A percentile compares a stretch with the other conserved stretches of the same genome.
phyloP scores from a whole-genome alignment of 2,797 vertebrate genomes.

The Catamblyrhynchus diadema region DNA sequence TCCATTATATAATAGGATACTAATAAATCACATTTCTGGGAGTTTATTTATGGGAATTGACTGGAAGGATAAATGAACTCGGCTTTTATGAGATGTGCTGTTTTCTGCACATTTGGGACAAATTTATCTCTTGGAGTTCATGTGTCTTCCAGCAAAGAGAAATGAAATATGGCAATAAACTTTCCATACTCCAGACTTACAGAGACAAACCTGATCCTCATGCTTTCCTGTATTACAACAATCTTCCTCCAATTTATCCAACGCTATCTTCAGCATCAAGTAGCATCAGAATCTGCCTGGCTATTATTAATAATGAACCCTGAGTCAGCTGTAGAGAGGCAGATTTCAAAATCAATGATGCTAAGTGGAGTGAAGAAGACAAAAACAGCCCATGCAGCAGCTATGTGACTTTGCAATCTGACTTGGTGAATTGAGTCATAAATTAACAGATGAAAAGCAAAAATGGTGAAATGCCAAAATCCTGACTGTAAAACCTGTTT shows the following conservation, averaged over 20 bases:
- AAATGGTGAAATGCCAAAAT: neutral
- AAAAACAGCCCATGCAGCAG: constrained; percentile 6
- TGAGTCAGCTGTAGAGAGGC: neutral
- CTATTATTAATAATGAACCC: constrained; percentile 12
- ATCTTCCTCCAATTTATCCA: neutral
- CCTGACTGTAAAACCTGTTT: neutral
- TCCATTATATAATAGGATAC: neutral
- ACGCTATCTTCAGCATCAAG: neutral
- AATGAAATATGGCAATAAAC: constrained; percentile 25
- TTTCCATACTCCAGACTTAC: neutral
- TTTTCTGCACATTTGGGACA: neutral
- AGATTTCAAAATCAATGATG: neutral
- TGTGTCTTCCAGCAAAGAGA: neutral
- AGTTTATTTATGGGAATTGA: neutral
- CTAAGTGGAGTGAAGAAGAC: neutral
- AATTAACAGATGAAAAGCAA: constrained; percentile 12
- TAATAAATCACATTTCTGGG: neutral
- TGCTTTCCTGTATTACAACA: neutral
- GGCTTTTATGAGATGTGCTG: neutral
- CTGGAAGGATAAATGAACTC: neutral
- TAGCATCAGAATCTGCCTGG: neutral
- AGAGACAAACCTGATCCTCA: neutral
- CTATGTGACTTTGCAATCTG: neutral
- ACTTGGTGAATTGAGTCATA: neutral
- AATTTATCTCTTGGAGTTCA: neutral